Base-by-base conservation (phyloP, 2,888 invertebrate species). In the Latrodectus elegans region DNA sequence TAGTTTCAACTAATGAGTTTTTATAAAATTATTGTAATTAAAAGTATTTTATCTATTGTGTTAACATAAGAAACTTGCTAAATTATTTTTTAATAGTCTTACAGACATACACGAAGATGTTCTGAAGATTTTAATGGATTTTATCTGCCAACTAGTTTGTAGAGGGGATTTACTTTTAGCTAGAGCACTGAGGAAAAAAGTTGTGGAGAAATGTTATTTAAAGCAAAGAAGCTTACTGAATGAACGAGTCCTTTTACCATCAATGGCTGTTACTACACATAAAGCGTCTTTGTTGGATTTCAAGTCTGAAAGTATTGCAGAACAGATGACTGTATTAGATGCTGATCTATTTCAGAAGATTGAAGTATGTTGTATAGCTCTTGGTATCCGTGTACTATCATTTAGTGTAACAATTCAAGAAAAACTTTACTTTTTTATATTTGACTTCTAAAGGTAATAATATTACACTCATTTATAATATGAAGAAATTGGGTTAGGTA, bases 241-340 rank as follows among this genome's bases (percentile, higher is more conserved):
- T 72, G 89, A 93, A 93, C 91, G 93, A 94, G 92, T 93, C 93
- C 91, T 91, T 92, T 92, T 89, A 91, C 92, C 94, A 4, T 93
- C 94, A 60, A 92, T 94, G 68, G 94, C 93, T 89, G 93, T 94
- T 12, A 93, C 94, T 22, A 94, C 93, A 55, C 94, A 88, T 75
- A 88, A 87, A 65, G 89, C 84, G 15, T 85, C 88, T 22, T 76
- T 90, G 38, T 76, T 88, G n/a, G 90, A 89, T 73, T 97, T 99
- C 93, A 99, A 98, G 93, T 96, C 99, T 55, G 95, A 96, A 90
- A 97, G 97, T 91, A 95, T 99, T 71, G 99, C 99, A 22, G 98
- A 99, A 92, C 99, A 99, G 93, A 98, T 99, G 97, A 99, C 99
- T 0, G 92, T 98, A 72, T 93, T 99, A 65, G 99, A 99, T 93